A percentile compares a stretch with the other conserved stretches of the same genome.
Conservation (phyloP, 2,797 vertebrate genomes). For the Cheirogaleus major region DNA sequence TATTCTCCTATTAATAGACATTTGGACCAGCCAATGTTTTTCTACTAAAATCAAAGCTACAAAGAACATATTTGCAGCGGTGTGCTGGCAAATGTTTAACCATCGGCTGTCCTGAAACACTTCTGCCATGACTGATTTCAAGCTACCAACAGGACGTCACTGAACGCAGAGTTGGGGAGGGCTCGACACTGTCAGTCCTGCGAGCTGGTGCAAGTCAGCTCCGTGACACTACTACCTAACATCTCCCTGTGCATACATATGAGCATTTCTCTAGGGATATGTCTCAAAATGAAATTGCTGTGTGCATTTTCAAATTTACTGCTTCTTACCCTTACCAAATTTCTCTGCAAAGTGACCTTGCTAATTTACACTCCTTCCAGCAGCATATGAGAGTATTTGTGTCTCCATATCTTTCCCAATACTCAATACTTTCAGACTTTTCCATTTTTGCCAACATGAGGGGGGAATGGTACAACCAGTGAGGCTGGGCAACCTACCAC, state of each 20-base stretch:
- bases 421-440: not conserved
- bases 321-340: not conserved
- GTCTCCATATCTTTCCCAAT: not conserved
- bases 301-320: not conserved
- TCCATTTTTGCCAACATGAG: not conserved
- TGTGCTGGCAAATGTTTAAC: not conserved
- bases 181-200: not conserved
- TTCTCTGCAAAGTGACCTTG: not conserved
- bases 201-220: rapidly evolving
- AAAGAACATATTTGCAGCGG: not conserved
- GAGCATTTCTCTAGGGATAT: rapidly evolving
- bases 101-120: not conserved
- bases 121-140: not conserved
- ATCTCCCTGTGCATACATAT: rapidly evolving
- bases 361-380: not conserved
- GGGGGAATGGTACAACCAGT: not conserved
- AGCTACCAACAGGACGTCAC: not conserved
- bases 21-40: not conserved
- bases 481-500: not conserved
- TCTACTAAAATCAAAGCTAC: not conserved
- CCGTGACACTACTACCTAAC: rapidly evolving
- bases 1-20: not conserved
- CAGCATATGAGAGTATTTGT: rapidly evolving
- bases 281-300: not conserved
- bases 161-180: not conserved